These are phyloP conservation scores for Corythaixoides concolor DNA, from an alignment of 2,113 vertebrate species.

Conservation along the genomic window DNA sequence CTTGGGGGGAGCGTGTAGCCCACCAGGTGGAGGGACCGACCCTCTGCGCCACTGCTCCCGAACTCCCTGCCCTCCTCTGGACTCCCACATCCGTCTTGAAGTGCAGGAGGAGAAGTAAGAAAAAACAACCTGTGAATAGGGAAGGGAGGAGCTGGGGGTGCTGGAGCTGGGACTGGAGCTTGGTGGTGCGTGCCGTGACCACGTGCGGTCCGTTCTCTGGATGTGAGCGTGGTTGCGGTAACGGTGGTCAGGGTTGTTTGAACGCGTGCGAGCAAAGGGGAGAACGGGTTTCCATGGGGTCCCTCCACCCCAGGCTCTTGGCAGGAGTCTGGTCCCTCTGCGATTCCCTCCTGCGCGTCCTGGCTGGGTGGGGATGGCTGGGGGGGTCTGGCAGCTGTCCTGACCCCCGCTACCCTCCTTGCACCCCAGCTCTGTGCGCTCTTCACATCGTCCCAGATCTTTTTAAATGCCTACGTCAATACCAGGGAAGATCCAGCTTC, in stretches of 20 bases:
- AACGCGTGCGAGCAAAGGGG: neutral
- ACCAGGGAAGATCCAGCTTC: neutral
- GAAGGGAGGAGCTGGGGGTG: neutral
- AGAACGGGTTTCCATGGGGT: neutral
- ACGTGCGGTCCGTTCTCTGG: rapidly evolving
- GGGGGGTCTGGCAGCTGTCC: neutral
- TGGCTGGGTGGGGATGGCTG: rapidly evolving
- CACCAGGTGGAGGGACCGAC: no score
- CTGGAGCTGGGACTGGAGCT: neutral
- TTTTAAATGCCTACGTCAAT: rapidly evolving
- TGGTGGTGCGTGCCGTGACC: neutral
- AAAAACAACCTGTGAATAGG: neutral
- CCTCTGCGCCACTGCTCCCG: neutral
- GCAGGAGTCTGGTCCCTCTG: neutral
- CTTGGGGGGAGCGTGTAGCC: neutral
- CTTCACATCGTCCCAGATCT: neutral
- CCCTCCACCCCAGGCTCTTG: neutral
- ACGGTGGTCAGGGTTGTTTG: neutral
- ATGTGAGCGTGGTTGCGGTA: neutral
- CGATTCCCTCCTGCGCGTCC: neutral
- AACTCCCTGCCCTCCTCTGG: neutral
- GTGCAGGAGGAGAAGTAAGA: neutral
- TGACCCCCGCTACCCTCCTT: neutral
- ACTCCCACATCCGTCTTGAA: neutral
- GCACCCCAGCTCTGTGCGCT: neutral